These are phyloP conservation scores for Lepeophtheirus salmonis DNA, from an alignment of 1,140 invertebrate species.

Conservation along the genomic window DNA sequence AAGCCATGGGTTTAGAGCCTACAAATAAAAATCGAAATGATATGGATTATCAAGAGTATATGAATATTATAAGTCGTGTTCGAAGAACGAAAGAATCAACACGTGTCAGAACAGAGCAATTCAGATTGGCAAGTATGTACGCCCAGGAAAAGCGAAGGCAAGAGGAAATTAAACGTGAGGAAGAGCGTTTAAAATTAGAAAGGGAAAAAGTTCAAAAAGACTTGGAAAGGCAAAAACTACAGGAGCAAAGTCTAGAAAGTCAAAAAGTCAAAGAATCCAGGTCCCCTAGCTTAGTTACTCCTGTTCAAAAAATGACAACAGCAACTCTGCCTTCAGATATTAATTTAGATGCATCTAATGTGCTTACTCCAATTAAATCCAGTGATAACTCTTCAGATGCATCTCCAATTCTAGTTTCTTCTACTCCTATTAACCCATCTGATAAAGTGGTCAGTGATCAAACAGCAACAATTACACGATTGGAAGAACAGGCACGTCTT, in stretches of 20 bases:
- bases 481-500: neutral
- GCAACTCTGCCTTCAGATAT: too few species aligned
- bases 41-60: slow-evolving; percentile 17
- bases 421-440: neutral
- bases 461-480: neutral
- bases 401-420: neutral
- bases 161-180: slow-evolving; percentile 9
- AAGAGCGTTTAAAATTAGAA: slow-evolving; percentile 1
- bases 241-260: neutral
- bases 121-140: slow-evolving; percentile 9
- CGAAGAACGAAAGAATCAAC: slow-evolving; percentile 7
- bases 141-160: slow-evolving; percentile 2
- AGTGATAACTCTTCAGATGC: neutral
- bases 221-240: neutral
- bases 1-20: slow-evolving; percentile 4
- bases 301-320: neutral
- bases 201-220: slow-evolving; percentile 9
- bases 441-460: neutral
- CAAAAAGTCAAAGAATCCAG: neutral
- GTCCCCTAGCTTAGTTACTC: neutral
- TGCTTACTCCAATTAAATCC: neutral
- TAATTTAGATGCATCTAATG: too few species aligned
- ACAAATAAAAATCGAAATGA: neutral
- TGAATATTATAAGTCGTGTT: slow-evolving; percentile 10
- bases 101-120: neutral